Evolutionary conservation across 2,888 invertebrate genomes (phyloP), one percentile per base, ranked within the genome.

Genomic region (Spodoptera picta): DNA sequence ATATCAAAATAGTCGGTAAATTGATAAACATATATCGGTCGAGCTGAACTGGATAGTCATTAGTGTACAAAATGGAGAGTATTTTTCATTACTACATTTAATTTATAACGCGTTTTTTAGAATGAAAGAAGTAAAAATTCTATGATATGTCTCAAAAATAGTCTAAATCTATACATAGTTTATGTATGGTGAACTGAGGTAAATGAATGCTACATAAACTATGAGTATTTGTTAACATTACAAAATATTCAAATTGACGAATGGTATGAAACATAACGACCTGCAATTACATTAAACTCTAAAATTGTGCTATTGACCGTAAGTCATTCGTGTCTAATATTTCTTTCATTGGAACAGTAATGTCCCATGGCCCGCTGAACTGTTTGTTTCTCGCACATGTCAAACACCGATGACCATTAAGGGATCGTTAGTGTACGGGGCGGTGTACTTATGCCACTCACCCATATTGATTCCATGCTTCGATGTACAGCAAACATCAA

Each of bases 321-420:
- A 45, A 65, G 42, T 51, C 43, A 65, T 65, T 46, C 43, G 41
- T 24, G 11, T 31, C 49, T 50, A n/a, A 52, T 63, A 12, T 65
- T 65, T 57, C 24, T 50, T 50, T 48, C 50, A 67, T 51, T 70
- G 46, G 50, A 66, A 59, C 51, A 31, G 42, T 74, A 63, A 66
- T 67, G 55, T 43, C 41, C 52, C 45, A 42, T 36, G 9, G 36
- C 36, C 36, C 44, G 60, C 7, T 52, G 24, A 62, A 67, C 66
- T 69, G 64, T 77, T 71, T 71, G 68, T 61, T 60, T 73, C 52
- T 53, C 56, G 23, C 46, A 55, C 54, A 70, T 52, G 50, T 62
- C 70, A 77, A 78, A 80, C 59, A 68, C 48, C 51, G 49, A 70
- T 66, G 72, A 73, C 76, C 80, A 83, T 83, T 84, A 84, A 42